Base-by-base conservation (phyloP, 2,888 invertebrate genomes). In the Oscheius onirici region DNA sequence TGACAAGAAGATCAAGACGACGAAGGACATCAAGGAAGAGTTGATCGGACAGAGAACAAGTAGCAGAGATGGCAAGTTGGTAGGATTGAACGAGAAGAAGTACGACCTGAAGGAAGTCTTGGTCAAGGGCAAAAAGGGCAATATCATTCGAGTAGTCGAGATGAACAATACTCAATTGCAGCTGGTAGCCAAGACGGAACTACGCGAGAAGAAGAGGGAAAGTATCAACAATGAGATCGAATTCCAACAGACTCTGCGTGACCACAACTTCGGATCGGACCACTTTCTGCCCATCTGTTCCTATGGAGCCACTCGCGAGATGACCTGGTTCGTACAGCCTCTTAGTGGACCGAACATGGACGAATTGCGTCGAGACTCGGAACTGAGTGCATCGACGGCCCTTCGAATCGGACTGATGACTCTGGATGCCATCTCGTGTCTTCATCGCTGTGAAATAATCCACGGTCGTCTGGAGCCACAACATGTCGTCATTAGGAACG, bases 131-230 rank as follows among this genome's bases (percentile, higher is more conserved):
- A 65, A 65, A 28, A 65, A 24, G 43, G 40, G 57, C 17, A 57
- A 20, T 17, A 40, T 57, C 34, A 11, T 34, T 17, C 17, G 34
- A 28, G 57, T 57, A 8, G n/a, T 34, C 13, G 57, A 57, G 34
- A 28, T 28, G 2, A 40, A 34, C 11, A 20, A 17, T n/a, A 40
- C n/a, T 24, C 17, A 51, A 11, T 20, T 22, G 74, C 76, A 78
- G 54, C 79, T 79, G 44, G 81, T 78, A 58, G 80, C 80, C 78
- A 79, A 81, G 69, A 81, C 81, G 73, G 20, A 81, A 72, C 76
- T 79, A 78, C 49, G 75, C 41, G 70, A 55, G 69, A 46, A 78
- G 79, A 69, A 76, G 77, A 44, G 77, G 74, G 28, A 60, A 55
- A 76, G 75, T 79, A 67, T 15, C 11, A 34, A 61, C 41, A 61